Base-by-base conservation (phyloP, 2,113 vertebrate species). In the Tretioscincus oriximinensis region DNA sequence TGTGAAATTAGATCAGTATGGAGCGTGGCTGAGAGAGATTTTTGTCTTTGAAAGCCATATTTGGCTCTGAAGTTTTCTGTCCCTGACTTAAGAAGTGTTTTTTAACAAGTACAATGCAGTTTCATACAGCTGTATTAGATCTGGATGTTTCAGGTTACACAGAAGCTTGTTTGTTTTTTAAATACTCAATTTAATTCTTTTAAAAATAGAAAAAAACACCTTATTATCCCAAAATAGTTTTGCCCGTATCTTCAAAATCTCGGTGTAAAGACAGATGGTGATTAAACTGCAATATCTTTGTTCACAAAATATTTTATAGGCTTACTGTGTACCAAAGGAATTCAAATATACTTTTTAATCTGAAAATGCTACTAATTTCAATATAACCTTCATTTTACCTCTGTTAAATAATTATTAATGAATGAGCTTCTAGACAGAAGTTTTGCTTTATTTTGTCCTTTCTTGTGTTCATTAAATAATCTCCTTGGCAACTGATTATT, bases 401-500 rank as follows among this genome's bases (percentile, higher is more conserved):
- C 31, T 71, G 20, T 73, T 29, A n/a, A 26, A 63, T 31, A 45
- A 20, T 41, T 69, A 28, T 51, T 26, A 8, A 29, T 1, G 84
- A 89, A 86, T 71, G 0, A 3, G 2, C 20, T 68, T 26, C 76
- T 26, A 77, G 54, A 58, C 54, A 58, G 14, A 76, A 80, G 77
- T 11, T 61, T 6, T 72, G 70, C 26, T 85, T n/a, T 66, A 78
- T 47, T 20, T 82, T 84, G 10, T 28, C 31, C 73, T 1, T 73
- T 78, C 80, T 10, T 60, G 70, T 41, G 66, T 35, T 78, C 60
- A 67, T 68, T n/a, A 78, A 26, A 31, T 18, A 78, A 64, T 77
- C 66, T 83, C 9, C 67, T n/a, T 60, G 78, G 77, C 77, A 77
- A 65, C 4, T 78, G 81, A 84, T 31, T 68, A 26, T n/a, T 73